phyloP scores from a whole-genome alignment of 2,797 vertebrate species.

The Alfaro cultratus region DNA sequence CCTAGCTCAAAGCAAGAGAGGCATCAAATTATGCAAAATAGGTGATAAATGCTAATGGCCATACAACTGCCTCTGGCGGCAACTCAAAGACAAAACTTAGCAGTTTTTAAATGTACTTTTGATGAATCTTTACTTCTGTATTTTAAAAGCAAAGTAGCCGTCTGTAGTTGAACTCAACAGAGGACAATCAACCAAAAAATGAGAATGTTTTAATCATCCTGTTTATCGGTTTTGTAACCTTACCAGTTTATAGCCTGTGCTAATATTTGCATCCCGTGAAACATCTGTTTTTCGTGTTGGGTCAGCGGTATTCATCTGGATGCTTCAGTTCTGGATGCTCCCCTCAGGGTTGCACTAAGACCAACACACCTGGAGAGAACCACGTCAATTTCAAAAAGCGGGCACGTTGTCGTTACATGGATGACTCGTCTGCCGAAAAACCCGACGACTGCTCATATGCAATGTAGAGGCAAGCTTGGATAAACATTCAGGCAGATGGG shows the following conservation, averaged over 20 bases:
- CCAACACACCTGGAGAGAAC: slow-evolving; percentile 26
- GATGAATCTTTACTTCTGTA: slow-evolving; percentile 42
- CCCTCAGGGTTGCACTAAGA: slow-evolving; percentile 22
- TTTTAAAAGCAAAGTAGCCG: slow-evolving; percentile 30
- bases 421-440: slow-evolving; percentile 7
- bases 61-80: slow-evolving; percentile 29
- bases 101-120: slow-evolving; percentile 40
- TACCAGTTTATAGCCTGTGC: background rate
- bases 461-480: slow-evolving; percentile 19
- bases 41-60: slow-evolving; percentile 70
- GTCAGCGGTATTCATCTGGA: slow-evolving; percentile 31
- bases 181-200: background rate
- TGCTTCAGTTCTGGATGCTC: slow-evolving; percentile 22
- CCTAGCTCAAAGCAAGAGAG: slow-evolving; percentile 59
- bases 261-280: slow-evolving; percentile 31
- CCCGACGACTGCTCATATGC: slow-evolving; percentile 4
- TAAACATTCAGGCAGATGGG: slow-evolving; percentile 17
- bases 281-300: slow-evolving; percentile 30
- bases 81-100: slow-evolving; percentile 55
- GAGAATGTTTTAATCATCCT: background rate
- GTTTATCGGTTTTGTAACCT: background rate
- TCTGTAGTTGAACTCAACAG: background rate
- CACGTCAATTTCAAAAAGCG: slow-evolving; percentile 28
- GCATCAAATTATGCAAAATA: slow-evolving; percentile 75
- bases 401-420: background rate